phyloP scores from a whole-genome alignment of 2,113 vertebrate species.

The Sinocyclocheilus grahami region DNA sequence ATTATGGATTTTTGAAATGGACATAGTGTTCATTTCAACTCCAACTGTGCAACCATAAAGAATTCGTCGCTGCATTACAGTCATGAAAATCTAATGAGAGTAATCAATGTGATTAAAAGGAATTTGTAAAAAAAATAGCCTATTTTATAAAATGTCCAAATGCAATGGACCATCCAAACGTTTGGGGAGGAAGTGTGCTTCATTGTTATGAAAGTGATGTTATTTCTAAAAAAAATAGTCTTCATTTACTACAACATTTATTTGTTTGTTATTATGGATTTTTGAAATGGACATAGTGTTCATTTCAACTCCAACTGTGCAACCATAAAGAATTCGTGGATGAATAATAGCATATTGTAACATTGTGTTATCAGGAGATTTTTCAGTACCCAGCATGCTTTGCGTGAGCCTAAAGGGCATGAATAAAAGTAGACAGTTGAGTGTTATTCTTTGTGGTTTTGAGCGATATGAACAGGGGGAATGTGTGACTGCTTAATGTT shows the following conservation, averaged over 20 bases:
- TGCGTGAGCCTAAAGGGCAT: background rate
- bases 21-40: background rate
- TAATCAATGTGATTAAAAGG: too few relatives aligned
- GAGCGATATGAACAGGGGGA: background rate
- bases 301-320: background rate
- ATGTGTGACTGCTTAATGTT: background rate
- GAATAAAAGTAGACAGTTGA: background rate
- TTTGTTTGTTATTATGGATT: background rate
- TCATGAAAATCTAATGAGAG: too few relatives aligned
- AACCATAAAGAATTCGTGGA: background rate
- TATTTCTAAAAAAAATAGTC: background rate
- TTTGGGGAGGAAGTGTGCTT: background rate
- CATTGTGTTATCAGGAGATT: background rate
- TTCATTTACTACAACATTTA: background rate
- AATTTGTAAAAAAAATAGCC: too few relatives aligned
- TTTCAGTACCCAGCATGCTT: constrained; percentile 1
- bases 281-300: background rate
- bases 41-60: background rate
- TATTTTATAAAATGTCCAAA: too few relatives aligned
- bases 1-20: background rate
- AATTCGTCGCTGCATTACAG: too few relatives aligned
- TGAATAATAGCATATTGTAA: background rate
- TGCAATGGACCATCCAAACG: too few relatives aligned
- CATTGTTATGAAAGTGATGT: background rate
- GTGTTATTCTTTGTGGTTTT: background rate